A percentile compares a stretch with the other conserved stretches of the same genome.
Evolutionary conservation across 2,888 invertebrate genomes (phyloP).

Genomic region (Drosophila austrosaltans): DNA sequence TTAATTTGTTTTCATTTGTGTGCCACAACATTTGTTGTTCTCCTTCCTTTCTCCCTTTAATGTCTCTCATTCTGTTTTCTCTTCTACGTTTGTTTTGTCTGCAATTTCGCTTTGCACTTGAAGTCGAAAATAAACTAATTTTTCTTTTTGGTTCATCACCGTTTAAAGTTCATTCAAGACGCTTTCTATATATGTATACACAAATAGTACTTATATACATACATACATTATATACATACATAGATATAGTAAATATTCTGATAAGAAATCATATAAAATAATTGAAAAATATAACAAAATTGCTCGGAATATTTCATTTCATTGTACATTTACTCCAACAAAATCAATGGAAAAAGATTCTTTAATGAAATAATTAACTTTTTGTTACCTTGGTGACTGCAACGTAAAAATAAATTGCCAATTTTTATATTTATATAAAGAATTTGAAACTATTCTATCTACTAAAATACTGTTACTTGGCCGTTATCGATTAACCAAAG

Average conservation of each 20-base stretch:
- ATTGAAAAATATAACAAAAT: no score
- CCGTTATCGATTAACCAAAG: background rate
- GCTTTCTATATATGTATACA: constrained; percentile 17
- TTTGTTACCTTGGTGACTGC: no score
- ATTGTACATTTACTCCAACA: no score
- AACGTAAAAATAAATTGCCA: no score
- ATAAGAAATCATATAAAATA: no score
- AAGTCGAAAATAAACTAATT: constrained; percentile 65
- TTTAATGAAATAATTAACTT: no score
- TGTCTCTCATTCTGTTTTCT: constrained; percentile 20
- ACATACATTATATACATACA: background rate
- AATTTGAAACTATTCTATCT: no score
- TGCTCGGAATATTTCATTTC: no score
- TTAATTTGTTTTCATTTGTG: constrained; percentile 47
- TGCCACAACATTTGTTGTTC: constrained; percentile 51
- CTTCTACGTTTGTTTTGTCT: constrained; percentile 43
- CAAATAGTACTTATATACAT: constrained; percentile 10
- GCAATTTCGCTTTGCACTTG: constrained; percentile 62
- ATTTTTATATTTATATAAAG: no score
- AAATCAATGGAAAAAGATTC: no score
- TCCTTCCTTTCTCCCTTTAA: constrained; percentile 23
- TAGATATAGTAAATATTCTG: no score
- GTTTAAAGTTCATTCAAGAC: constrained; percentile 38
- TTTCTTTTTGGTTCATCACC: constrained; percentile 33
- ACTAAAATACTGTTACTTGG: background rate